phyloP scores from a whole-genome alignment of 2,113 vertebrate genomes.

The Hydropotes inermis region DNA sequence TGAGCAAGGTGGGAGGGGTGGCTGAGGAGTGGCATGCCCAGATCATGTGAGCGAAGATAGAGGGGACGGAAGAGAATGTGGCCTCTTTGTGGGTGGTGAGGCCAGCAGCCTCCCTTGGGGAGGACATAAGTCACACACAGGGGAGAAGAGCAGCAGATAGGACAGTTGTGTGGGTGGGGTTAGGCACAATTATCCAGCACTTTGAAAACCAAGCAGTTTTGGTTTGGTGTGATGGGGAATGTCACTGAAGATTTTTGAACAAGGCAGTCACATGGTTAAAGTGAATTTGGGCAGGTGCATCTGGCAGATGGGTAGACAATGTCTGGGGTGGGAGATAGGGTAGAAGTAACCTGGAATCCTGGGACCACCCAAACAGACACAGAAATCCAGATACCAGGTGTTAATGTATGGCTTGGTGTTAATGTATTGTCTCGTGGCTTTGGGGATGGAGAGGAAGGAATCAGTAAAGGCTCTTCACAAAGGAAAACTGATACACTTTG shows the following conservation, averaged over 20 bases:
- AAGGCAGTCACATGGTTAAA: neutral
- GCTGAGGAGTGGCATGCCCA: neutral
- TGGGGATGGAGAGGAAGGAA: neutral
- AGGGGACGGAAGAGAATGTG: neutral
- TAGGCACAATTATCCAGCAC: neutral
- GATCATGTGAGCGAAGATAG: neutral
- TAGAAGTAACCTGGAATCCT: neutral
- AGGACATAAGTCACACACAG: rapidly evolving
- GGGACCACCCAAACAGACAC: neutral
- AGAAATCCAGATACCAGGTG: neutral
- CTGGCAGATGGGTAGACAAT: neutral
- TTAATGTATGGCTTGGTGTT: neutral
- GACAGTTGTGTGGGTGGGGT: neutral
- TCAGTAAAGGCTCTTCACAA: neutral
- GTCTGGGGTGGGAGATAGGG: neutral
- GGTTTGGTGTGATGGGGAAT: neutral
- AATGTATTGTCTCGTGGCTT: neutral
- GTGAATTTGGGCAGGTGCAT: neutral
- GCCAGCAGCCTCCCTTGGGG: neutral
- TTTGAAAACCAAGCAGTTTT: neutral
- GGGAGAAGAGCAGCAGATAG: neutral
- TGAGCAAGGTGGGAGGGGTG: neutral
- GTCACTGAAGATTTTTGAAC: neutral
- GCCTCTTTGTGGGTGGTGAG: neutral
- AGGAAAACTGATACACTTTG: neutral